Conservation (phyloP, 2,888 invertebrate species). For the Biston stratarius region DNA sequence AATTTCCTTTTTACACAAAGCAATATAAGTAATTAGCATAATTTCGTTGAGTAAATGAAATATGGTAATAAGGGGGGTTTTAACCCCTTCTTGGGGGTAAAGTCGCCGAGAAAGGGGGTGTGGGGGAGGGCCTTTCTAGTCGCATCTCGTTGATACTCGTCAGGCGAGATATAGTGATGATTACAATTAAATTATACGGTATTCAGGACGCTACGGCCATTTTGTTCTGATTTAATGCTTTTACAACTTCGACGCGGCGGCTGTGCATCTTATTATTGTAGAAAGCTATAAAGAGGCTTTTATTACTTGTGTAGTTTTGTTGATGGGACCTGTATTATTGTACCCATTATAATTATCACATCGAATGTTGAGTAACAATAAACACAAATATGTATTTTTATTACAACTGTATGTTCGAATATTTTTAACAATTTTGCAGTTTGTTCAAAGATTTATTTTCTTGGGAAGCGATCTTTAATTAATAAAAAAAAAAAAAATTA, state of each 20-base stretch:
- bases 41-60: conserved; percentile 87
- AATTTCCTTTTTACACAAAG: conserved; percentile 87
- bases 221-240: conserved; percentile 78
- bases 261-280: conserved; percentile 47
- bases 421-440: not conserved
- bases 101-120: conserved; percentile 59
- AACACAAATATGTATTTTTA: not conserved
- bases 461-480: no score
- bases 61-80: conserved; percentile 84
- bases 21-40: conserved; percentile 87
- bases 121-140: conserved; percentile 72
- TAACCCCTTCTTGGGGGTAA: conserved; percentile 76
- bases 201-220: conserved; percentile 71
- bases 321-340: conserved; percentile 19
- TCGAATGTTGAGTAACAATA: conserved; percentile 1
- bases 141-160: conserved; percentile 84
- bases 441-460: not conserved
- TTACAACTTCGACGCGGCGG: conserved; percentile 47
- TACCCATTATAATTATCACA: conserved; percentile 24
- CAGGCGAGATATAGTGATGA: conserved; percentile 84
- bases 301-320: conserved; percentile 20
- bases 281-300: conserved; percentile 31
- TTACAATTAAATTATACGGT: conserved; percentile 84
- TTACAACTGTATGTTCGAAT: not conserved
- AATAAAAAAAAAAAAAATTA: no score